phyloP scores from a whole-genome alignment of 2,888 invertebrate species.

The Chaetoderma sp. region DNA sequence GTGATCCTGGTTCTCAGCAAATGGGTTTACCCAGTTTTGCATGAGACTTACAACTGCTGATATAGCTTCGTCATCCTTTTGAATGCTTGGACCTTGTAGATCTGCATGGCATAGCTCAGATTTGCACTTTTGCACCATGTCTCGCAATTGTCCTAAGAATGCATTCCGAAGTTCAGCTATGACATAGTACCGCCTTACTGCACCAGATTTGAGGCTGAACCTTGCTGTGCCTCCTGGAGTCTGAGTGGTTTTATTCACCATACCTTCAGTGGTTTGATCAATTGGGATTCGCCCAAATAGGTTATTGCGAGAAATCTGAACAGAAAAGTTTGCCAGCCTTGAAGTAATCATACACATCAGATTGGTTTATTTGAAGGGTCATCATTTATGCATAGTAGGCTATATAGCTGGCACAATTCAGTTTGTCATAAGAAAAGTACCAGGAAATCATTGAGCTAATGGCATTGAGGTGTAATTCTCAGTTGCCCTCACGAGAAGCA shows the following conservation, averaged over 20 bases:
- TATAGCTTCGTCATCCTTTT: constrained; percentile 31
- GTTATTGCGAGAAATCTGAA: too few relatives aligned
- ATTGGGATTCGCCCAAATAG: too few relatives aligned
- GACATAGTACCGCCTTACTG: too few relatives aligned
- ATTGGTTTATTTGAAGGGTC: neutral
- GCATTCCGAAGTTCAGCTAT: too few relatives aligned
- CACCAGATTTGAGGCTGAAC: too few relatives aligned
- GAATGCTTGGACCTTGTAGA: constrained; percentile 15
- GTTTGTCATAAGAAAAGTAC: constrained; percentile 42
- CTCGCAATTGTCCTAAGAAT: too few relatives aligned
- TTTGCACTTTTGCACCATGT: neutral
- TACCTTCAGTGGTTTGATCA: too few relatives aligned
- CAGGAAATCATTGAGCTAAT: constrained; percentile 37
- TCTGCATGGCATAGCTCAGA: constrained; percentile 21
- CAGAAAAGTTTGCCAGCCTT: too few relatives aligned
- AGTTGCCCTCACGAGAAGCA: constrained; percentile 36
- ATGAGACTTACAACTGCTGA: constrained; percentile 7
- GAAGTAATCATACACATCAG: too few relatives aligned
- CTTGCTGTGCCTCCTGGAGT: too few relatives aligned
- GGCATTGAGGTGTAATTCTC: constrained; percentile 34
- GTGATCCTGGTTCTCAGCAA: constrained; percentile 14
- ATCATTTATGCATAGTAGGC: neutral
- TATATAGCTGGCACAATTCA: constrained; percentile 44
- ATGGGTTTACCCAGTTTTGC: constrained; percentile 25
- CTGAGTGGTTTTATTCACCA: too few relatives aligned